A percentile compares a stretch with the other conserved stretches of the same genome.
Evolutionary conservation across 2,113 vertebrate species (phyloP).

Genomic region (Motacilla tschutschensis): DNA sequence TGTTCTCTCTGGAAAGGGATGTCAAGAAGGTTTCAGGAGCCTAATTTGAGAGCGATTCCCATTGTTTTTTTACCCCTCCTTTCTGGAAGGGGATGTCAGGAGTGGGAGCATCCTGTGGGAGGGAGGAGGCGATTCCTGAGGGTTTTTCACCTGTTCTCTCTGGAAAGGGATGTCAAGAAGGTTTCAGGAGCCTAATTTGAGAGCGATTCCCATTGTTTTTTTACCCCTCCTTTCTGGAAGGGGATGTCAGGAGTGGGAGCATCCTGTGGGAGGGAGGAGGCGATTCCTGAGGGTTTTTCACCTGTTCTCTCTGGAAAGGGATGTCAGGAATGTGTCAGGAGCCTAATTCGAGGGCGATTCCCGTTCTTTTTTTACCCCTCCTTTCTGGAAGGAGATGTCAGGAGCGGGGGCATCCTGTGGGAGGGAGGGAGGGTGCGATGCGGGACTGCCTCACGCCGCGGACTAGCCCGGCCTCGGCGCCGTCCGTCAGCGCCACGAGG

Average conservation of each 20-base stretch:
- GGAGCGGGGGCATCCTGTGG: too few relatives aligned
- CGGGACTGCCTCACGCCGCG: neutral
- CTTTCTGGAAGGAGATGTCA: too few relatives aligned
- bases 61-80: neutral
- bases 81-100: neutral
- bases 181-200: fast-evolving
- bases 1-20: neutral
- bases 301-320: neutral
- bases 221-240: neutral
- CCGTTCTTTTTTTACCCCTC: too few relatives aligned
- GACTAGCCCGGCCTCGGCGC: neutral
- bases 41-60: fast-evolving
- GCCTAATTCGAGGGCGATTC: too few relatives aligned
- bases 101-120: neutral
- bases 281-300: too few relatives aligned
- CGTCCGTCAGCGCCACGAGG: neutral
- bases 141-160: too few relatives aligned
- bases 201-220: neutral
- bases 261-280: too few relatives aligned
- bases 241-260: neutral
- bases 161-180: neutral
- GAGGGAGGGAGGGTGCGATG: neutral
- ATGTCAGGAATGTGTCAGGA: neutral
- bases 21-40: neutral
- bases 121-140: too few relatives aligned